These are phyloP conservation scores for Lucilia cuprina DNA, from an alignment of 1,140 invertebrate species.

Conservation along the genomic window DNA sequence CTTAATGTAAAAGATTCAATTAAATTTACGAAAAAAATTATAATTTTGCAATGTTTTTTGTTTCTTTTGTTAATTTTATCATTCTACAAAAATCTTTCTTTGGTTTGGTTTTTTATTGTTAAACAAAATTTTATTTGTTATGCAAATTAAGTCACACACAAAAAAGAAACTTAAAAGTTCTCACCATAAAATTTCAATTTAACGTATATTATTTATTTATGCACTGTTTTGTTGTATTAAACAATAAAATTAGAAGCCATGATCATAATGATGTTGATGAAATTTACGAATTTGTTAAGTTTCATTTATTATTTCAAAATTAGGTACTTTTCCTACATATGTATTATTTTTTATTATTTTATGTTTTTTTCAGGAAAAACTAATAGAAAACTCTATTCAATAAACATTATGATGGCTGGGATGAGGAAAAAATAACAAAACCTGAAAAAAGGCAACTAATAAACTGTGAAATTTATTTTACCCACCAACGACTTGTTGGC, in stretches of 20 bases:
- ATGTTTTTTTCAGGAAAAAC: no score
- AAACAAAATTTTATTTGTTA: background rate
- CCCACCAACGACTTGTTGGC: no score
- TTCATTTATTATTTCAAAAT: no score
- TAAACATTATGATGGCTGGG: no score
- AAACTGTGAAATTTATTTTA: no score
- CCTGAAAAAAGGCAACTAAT: no score
- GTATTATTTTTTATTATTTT: no score
- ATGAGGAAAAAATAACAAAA: no score
- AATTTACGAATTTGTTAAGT: background rate
- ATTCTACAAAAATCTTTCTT: background rate
- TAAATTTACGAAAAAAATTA: background rate
- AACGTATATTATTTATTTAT: background rate
- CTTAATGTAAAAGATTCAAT: background rate
- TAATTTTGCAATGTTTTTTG: background rate
- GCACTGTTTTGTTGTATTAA: background rate
- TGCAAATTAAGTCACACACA: background rate
- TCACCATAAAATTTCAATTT: background rate
- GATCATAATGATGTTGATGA: background rate
- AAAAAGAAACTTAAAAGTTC: background rate
- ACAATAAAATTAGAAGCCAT: background rate
- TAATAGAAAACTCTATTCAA: no score
- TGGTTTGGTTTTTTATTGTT: background rate
- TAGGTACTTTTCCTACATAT: no score
- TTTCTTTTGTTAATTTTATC: slow-evolving; percentile 7